Base-by-base conservation (phyloP, 2,888 invertebrate species). In the Aphidius colemani region DNA sequence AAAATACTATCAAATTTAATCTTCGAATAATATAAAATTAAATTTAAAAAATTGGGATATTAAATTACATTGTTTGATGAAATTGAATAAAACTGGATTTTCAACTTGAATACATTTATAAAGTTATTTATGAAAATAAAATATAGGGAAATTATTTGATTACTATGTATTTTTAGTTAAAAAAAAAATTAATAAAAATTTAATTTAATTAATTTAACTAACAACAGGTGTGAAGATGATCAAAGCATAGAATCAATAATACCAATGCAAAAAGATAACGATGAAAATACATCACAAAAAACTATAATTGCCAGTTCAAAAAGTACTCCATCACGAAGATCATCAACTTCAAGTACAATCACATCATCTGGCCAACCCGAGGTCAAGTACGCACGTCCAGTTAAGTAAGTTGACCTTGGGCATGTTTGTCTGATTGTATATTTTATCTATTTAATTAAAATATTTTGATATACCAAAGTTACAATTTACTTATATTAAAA, bases 361-460 rank as follows among this genome's bases (percentile, higher is more conserved):
- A 30, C 30, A 60, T 69, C 74, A 59, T 68, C 72, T 48, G 74
- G 72, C 61, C 77, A 77, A 64, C 77, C 79, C 11, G 79, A 82
- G 73, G 73, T 81, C 65, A 81, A 80, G 72, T 81, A 77, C 71
- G 81, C 81, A 59, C 76, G 77, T 66, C 79, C 80, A 68, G 78
- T 81, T 63, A 79, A 79, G 80, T 81, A 71, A 77, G 77, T 76
- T 71, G 66, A 61, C 63, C 64, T 63, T 65, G 60, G 67, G 66
- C 69, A 68, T 69, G 69, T 68, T 63, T 30, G 69, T 68, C 70
- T 66, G 64, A 40, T 65, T 11, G 8, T 45, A 11, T 49, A 11
- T 49, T 11, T 44, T 58, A 7, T 7, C 10, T 53, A n/a, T 44
- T 49, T 43, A 50, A 49, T 53, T 57, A 63, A 7, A 39, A 9